Base-by-base conservation (phyloP, 2,113 vertebrate species). In the Equus quagga region DNA sequence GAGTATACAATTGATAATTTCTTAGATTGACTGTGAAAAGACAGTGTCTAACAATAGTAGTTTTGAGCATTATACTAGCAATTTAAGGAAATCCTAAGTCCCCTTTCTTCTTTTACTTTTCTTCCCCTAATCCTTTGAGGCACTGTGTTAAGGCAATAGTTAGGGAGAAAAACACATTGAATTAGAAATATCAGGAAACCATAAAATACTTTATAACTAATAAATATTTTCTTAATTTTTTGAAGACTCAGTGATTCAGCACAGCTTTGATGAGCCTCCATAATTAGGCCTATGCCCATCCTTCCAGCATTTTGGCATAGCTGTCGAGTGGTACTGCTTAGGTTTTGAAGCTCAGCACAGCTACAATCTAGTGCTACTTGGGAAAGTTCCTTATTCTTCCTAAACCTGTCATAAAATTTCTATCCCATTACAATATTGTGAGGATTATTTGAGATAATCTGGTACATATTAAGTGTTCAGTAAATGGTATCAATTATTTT, bases 1-100 rank as follows among this genome's bases (percentile, higher is more conserved):
- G 72, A 99, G 99, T 99, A 79, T 90, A 67, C 23, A 18, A 15
- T 54, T 95, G 51, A 85, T 95, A 36, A 76, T 3, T 96, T 95
- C 96, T 95, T 86, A 11, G 23, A 49, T 70, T 44, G 46, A 58
- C 31, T 62, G 26, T 94, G 54, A 88, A 92, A 94, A 91, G 64
- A 46, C 15, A 36, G 0, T 28, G 3, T 96, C 4, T 84, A 91
- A 44, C 2, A 24, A 12, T 17, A 62, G 5, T 2, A 1, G 13
- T n/a, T 51, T 83, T 60, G 56, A 96, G 60, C 26, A 24, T 90
- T 85, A 60, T 81, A 26, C n/a, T 78, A 31, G 33, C 23, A 75
- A n/a, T 70, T 95, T 83, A 93, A 89, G 83, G 73, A 97, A 93
- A 90, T 88, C 11, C 10, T 76, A 51, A 82, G 0, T 79, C 14